Base-by-base conservation (phyloP, 2,113 vertebrate species). In the Toxotes jaculatrix region DNA sequence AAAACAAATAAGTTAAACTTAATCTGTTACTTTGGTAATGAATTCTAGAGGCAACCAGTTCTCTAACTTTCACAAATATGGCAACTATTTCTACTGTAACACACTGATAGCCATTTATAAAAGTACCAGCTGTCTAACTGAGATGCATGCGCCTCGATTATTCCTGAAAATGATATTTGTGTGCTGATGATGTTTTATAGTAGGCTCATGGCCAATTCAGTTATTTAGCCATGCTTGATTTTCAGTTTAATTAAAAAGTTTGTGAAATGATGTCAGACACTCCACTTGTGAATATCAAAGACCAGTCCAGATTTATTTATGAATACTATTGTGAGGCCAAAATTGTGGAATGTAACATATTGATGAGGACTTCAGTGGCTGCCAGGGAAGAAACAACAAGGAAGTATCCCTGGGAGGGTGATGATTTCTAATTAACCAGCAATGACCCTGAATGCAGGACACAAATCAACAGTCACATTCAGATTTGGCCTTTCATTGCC, bases 391-490 rank as follows among this genome's bases (percentile, higher is more conserved):
- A 36, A 57, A 49, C 27, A 63, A 74, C 76, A 31, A 45, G 55
- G 38, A 77, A 16, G 45, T 47, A 9, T 40, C 36, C 21, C 11
- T 69, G 60, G 38, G 19, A 49, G n/a, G 19, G 3, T 32, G 21
- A 82, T 13, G 32, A 63, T 74, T 69, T 84, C 53, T 80, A 79
- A 85, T 89, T 84, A 84, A 79, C 63, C 27, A 53, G 68, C 49
- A 71, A 7, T 65, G 61, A 80, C 40, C 75, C 42, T 45, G 74
- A 31, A 64, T 19, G n/a, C 64, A 43, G 34, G 76, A 47, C 69
- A 59, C 16, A 86, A 73, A 71, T 43, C 65, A 56, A 55, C 67
- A 71, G 49, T 65, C 80, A 49, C 79, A 70, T 80, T 79, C 59
- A 75, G 73, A 77, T 55, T 40, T 75, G 27, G 47, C 80, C 31